phyloP scores from a whole-genome alignment of 2,113 vertebrate species.

The Dasyornis broadbenti region DNA sequence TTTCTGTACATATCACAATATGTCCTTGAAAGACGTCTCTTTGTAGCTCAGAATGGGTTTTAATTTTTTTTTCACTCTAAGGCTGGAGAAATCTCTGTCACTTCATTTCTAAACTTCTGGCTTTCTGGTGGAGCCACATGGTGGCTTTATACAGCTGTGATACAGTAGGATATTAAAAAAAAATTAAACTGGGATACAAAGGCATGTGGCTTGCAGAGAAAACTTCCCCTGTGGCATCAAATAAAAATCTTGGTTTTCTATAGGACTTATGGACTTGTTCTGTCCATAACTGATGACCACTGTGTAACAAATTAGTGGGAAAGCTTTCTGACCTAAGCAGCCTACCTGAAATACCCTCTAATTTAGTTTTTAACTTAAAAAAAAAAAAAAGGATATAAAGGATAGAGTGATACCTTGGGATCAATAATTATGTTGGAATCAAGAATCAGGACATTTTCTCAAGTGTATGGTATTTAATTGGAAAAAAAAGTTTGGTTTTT shows the following conservation, averaged over 20 bases:
- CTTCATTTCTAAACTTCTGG: slow-evolving; percentile 6
- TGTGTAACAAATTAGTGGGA: not conserved
- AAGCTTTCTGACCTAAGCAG: not conserved
- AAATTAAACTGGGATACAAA: not conserved
- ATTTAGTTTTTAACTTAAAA: not conserved
- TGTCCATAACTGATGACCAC: not conserved
- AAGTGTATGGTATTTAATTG: not conserved
- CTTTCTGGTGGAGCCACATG: not conserved
- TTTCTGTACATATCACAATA: not conserved
- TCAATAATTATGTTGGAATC: not conserved
- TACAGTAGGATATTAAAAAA: not conserved
- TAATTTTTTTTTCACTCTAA: not conserved
- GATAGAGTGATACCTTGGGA: not conserved
- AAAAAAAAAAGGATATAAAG: not conserved
- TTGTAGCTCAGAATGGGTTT: not conserved
- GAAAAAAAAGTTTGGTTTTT: not conserved
- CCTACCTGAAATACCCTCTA: not conserved
- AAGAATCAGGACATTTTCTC: not conserved
- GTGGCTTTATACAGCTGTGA: not conserved
- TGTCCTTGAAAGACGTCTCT: not conserved
- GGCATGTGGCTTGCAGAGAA: slow-evolving; percentile 34
- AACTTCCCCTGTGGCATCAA: slow-evolving; percentile 9
- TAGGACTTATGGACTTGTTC: not conserved
- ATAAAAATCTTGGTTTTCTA: not conserved
- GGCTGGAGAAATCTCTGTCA: not conserved